Evolutionary conservation across 2,113 vertebrate species (phyloP), one percentile per base, ranked within the genome.

Genomic region (Odontesthes bonariensis): DNA sequence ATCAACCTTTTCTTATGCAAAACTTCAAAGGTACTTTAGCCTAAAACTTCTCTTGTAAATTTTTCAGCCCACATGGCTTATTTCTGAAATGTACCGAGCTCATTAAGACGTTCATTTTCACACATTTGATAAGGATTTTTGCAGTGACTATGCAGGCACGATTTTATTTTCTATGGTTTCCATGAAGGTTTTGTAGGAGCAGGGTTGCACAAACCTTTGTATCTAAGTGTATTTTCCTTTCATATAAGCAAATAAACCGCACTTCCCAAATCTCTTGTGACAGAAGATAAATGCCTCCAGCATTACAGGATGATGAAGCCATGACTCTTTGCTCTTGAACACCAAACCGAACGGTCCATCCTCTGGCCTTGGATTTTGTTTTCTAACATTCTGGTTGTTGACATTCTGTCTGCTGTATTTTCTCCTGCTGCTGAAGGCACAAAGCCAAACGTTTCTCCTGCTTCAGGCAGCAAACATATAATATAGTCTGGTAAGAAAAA

Each of bases 391-490:
- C 51, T 66, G 19, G 13, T 55, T 38, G 9, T 59, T 77, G 61
- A 73, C 55, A 63, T 63, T 82, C 20, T n/a, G 17, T 60, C 35
- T 69, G 31, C 81, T 80, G 44, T 77, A 49, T 69, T 82, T 87
- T 72, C 11, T 76, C n/a, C 35, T 27, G 32, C 54, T 40, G 23
- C 9, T 65, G 23, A 31, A 62, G 63, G 74, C 72, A n/a, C 7
- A 4, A 35, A 55, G 72, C 71, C 86, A 83, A 68, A 67, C 57
- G 75, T 52, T 81, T 40, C 49, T 40, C 63, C 13, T 49, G 67
- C 75, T 73, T 70, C 57, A 75, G 76, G 65, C 69, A 13, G 31
- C 31, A 1, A 14, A 33, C 57, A 38, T 44, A 52, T 58, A 27
- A 63, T 69, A 40, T 35, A 57, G 68, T 61, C 47, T 38, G 66